Conservation (phyloP, 2,797 vertebrate species). For the Jordanella pulchra region DNA sequence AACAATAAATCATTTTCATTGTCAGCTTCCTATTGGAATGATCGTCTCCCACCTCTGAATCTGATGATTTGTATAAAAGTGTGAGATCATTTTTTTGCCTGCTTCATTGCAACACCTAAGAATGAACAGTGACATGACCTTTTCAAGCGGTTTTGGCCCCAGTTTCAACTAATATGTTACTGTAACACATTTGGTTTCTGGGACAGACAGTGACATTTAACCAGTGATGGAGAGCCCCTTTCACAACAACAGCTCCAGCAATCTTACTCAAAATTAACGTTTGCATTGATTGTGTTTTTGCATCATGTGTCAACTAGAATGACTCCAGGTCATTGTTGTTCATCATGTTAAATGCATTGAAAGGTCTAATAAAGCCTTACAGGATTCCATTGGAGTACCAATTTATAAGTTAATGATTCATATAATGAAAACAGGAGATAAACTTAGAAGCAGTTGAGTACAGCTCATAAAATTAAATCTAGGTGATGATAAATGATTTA, state of each 20-base stretch:
- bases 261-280: conserved; percentile 27
- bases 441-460: conserved; percentile 45
- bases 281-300: conserved; percentile 29
- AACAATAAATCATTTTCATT: too few relatives aligned
- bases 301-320: conserved; percentile 13
- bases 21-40: conserved; percentile 7
- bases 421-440: conserved; percentile 66
- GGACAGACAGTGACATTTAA: conserved; percentile 59
- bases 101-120: conserved; percentile 53
- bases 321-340: conserved; percentile 51
- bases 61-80: conserved; percentile 59
- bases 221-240: conserved; percentile 52
- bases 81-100: conserved; percentile 27
- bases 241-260: conserved; percentile 26
- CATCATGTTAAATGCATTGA: conserved; percentile 43
- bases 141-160: conserved; percentile 46
- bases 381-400: conserved; percentile 58
- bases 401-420: conserved; percentile 72
- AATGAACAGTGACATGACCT: conserved; percentile 79
- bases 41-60: conserved; percentile 18
- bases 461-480: conserved; percentile 51
- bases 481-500: conserved; percentile 46
- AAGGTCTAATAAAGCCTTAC: conserved; percentile 58
- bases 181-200: conserved; percentile 45
- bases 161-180: neutral